Evolutionary conservation across 92 coral and sea anemone species (phyloP), one percentile per base, ranked within the genome.

Genomic region (Desmophyllum pertusum): DNA sequence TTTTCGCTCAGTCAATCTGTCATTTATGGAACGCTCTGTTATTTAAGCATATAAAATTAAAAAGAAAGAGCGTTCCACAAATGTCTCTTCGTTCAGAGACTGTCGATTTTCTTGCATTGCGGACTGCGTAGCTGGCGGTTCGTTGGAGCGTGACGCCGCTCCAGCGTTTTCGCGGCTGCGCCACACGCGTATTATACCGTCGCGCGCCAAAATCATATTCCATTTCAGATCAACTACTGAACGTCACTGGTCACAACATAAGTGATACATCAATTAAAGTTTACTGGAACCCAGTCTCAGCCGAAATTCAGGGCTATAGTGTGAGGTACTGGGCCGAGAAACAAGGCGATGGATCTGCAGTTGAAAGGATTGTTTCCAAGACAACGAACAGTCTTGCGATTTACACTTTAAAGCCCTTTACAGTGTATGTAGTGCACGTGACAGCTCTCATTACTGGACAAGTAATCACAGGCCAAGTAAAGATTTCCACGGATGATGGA

Each of bases 311-410:
- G 7, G 77, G 77, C 25, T 73, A 43, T 27, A 43, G 37, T 31
- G 76, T 73, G 59, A 73, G 14, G 59, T 73, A 73, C 59, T 73
- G 77, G 77, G 25, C 77, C 25, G 38, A 30, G 59, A 73, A 46
- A 29, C 40, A 73, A 4, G 77, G 62, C 59, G 39, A 73, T n/a
- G 59, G 3, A n/a, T 43, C 61, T 7, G 59, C 77, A 43, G 39
- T 5, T 29, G 10, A 38, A 10, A 45, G 1, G 61, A 46, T 5
- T 4, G 61, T 48, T 8, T 3, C 59, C 7, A 73, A 43, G 59
- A 46, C 77, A 43, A 29, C 25, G 23, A 18, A 45, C 39, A 73
- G 77, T 46, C 37, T 73, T 10, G 14, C 1, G 77, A 46, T 73
- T 73, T 61, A 43, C 3, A 17, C 0, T 3, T 48, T 73, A 48